A percentile compares a stretch with the other conserved stretches of the same genome.
These are phyloP conservation scores for Pipistrellus nathusii DNA, from an alignment of 2,797 vertebrate species.

Conservation along the genomic window DNA sequence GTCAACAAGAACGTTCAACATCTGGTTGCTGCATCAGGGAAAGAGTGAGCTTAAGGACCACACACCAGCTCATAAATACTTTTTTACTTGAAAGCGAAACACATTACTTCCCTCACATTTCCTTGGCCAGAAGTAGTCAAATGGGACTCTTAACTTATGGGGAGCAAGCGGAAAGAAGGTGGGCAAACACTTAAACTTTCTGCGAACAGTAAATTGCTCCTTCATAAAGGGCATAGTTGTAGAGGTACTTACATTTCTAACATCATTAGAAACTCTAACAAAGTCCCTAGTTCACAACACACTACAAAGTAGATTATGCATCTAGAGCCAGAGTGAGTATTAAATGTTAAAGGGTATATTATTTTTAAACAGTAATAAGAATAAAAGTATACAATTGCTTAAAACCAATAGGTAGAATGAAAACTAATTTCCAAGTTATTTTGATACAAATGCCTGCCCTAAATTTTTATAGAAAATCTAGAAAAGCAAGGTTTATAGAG, in stretches of 20 bases:
- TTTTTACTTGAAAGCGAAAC: neutral
- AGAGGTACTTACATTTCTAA: neutral
- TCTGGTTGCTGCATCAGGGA: neutral
- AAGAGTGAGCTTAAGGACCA: neutral
- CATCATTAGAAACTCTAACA: constrained; percentile 10
- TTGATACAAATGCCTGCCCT: neutral
- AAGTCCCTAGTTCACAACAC: neutral
- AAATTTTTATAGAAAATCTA: constrained; percentile 41
- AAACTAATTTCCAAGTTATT: neutral
- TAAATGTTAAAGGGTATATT: neutral
- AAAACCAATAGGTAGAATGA: neutral
- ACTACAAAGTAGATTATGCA: neutral
- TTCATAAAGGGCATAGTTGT: neutral
- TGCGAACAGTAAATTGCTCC: constrained; percentile 3
- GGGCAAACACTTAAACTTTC: neutral
- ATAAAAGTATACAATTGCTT: constrained; percentile 40
- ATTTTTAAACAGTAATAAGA: constrained; percentile 30
- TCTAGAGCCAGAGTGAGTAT: neutral
- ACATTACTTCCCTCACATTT: neutral
- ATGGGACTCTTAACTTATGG: neutral
- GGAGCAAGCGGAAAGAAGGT: neutral
- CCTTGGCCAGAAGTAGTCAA: neutral
- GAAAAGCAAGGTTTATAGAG: neutral
- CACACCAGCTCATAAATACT: neutral
- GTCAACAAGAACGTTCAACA: neutral